A percentile compares a stretch with the other conserved stretches of the same genome.
Evolutionary conservation across 2,113 vertebrate genomes (phyloP).

Genomic region (Piprites chloris): DNA sequence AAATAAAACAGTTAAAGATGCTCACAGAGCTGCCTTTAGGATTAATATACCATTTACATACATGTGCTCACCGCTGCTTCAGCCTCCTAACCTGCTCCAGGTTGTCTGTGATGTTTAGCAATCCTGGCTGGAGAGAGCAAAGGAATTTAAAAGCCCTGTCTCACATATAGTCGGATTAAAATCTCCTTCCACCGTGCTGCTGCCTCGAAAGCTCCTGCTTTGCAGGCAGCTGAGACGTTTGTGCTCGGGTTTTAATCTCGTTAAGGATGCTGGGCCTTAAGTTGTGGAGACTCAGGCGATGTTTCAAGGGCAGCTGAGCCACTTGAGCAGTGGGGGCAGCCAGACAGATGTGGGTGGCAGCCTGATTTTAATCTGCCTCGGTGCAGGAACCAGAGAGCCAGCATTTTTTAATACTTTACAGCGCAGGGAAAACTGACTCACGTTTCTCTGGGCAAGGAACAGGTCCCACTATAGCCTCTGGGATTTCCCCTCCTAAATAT

Average conservation of each 20-base stretch:
- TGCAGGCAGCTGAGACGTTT: not conserved
- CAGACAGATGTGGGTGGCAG: slow-evolving; percentile 52
- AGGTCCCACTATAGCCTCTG: not conserved
- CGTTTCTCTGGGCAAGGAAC: slow-evolving; percentile 11
- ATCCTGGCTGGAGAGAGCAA: not conserved
- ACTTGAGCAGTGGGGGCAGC: not conserved
- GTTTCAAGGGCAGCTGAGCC: not conserved
- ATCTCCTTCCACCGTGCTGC: not conserved
- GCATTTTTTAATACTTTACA: not conserved
- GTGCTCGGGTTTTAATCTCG: not conserved
- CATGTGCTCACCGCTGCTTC: not conserved
- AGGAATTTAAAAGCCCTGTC: not conserved
- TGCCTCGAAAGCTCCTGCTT: not conserved
- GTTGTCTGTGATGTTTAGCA: not conserved
- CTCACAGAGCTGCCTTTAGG: not conserved
- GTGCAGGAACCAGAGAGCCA: not conserved
- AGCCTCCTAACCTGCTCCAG: not conserved
- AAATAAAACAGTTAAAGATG: not conserved
- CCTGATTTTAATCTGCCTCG: slow-evolving; percentile 39
- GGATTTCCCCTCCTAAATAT: slow-evolving; percentile 47
- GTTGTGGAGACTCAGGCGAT: not conserved
- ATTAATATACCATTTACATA: not conserved
- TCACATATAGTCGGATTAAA: not conserved
- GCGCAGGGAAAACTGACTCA: slow-evolving; percentile 2
- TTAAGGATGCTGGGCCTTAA: not conserved